A percentile compares a stretch with the other conserved stretches of the same genome.
Evolutionary conservation across 1,140 invertebrate genomes (phyloP).

Genomic region (Papilio machaon): DNA sequence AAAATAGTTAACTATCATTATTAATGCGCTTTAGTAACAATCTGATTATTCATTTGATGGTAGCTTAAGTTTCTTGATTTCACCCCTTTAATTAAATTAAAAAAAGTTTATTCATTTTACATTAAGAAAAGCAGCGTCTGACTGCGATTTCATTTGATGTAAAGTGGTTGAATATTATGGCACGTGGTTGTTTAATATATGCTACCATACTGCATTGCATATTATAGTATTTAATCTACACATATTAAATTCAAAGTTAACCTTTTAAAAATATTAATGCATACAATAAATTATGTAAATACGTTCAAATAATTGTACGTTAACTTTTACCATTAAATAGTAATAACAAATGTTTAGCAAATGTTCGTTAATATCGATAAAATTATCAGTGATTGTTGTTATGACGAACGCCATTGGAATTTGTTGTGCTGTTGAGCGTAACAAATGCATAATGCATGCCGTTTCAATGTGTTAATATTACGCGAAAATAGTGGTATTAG

Average conservation of each 20-base stretch:
- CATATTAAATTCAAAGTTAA: background rate
- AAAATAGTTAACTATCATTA: background rate
- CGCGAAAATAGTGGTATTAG: conserved; percentile 39
- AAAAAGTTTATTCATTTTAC: too few species aligned
- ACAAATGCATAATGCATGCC: conserved; percentile 54
- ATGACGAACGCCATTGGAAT: background rate
- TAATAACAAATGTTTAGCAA: background rate
- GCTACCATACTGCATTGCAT: too few species aligned
- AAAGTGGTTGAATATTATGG: too few species aligned
- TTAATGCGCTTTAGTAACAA: background rate
- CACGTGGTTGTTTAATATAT: too few species aligned
- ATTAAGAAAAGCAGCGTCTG: too few species aligned
- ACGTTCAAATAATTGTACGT: background rate
- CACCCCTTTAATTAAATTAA: background rate
- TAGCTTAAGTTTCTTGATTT: background rate
- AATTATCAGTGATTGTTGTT: conserved; percentile 5
- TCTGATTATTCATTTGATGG: too few species aligned
- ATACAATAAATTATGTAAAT: background rate
- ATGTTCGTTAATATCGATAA: conserved; percentile 14
- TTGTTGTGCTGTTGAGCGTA: conserved; percentile 21
- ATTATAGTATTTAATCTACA: background rate
- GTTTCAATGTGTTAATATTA: conserved; percentile 47
- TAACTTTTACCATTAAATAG: background rate
- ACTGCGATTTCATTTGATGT: too few species aligned
- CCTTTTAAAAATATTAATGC: background rate